A percentile compares a stretch with the other conserved stretches of the same genome.
Conservation (phyloP, 2,113 vertebrate species). For the Neodon shergylaensis region DNA sequence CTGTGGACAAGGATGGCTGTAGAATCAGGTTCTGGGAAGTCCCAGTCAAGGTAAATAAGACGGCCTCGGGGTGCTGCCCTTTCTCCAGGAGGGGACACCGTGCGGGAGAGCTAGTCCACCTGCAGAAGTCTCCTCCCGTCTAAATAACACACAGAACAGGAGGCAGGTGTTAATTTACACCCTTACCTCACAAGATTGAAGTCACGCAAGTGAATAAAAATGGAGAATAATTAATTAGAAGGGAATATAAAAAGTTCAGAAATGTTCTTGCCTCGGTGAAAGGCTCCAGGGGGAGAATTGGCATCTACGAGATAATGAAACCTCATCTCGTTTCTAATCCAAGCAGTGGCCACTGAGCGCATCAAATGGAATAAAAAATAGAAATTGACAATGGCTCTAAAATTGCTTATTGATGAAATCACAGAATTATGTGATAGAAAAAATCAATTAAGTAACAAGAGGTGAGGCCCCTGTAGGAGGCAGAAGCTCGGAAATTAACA, state of each 20-base stretch:
- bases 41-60: neutral
- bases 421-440: slow-evolving; percentile 71
- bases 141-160: neutral
- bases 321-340: slow-evolving; percentile 10
- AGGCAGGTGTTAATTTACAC: slow-evolving; percentile 38
- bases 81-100: accelerated
- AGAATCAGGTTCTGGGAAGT: too few species aligned
- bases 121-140: neutral
- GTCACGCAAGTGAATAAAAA: slow-evolving; percentile 21
- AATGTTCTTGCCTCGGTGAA: neutral
- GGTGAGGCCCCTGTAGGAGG: slow-evolving; percentile 64
- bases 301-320: slow-evolving; percentile 39
- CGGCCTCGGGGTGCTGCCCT: neutral
- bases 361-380: slow-evolving; percentile 71
- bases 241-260: neutral
- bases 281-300: neutral
- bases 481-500: slow-evolving; percentile 64
- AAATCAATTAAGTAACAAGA: slow-evolving; percentile 72
- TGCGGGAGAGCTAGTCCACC: neutral
- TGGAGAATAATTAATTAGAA: slow-evolving; percentile 47
- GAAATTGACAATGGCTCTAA: slow-evolving; percentile 69
- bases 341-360: slow-evolving; percentile 35
- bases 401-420: slow-evolving; percentile 78
- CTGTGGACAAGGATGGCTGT: neutral
- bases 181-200: slow-evolving; percentile 37